Evolutionary conservation across 2,888 invertebrate species (phyloP).

Genomic region (Brenthis ino): DNA sequence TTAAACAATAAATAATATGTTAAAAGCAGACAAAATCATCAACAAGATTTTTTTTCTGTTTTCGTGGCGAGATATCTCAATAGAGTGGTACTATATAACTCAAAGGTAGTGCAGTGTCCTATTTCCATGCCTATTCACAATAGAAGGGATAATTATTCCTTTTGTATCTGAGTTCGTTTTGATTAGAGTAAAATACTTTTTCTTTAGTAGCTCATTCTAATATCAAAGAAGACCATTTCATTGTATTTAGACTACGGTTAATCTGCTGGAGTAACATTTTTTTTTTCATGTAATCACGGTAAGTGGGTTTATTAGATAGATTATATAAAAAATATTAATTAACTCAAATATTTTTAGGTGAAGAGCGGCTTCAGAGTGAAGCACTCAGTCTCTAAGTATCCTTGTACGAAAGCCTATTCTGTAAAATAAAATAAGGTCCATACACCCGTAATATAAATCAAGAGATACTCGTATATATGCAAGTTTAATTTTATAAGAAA

Average conservation of each 20-base stretch:
- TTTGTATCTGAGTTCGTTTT: conserved; percentile 18
- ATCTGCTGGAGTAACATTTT: no score
- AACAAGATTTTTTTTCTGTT: background rate
- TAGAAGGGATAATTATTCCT: conserved; percentile 16
- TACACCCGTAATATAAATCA: no score
- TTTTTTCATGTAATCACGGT: no score
- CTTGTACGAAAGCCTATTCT: no score
- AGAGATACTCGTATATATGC: no score
- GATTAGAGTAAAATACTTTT: conserved; percentile 6
- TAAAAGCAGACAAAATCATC: background rate
- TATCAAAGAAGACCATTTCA: conserved; percentile 1
- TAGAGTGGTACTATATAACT: background rate
- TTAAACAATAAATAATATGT: no score
- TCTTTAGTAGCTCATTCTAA: background rate
- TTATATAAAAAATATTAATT: no score
- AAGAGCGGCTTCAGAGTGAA: no score
- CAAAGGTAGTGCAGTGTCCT: conserved; percentile 11
- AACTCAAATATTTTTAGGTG: no score
- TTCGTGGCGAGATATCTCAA: background rate
- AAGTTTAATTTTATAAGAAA: background rate
- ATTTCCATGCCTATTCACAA: conserved; percentile 14
- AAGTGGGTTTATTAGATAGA: no score
- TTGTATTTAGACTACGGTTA: background rate
- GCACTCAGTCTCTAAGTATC: no score
- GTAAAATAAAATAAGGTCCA: no score